A percentile compares a stretch with the other conserved stretches of the same genome.
Evolutionary conservation across 2,888 invertebrate species (phyloP).

Genomic region (Epirrhoe alternata): DNA sequence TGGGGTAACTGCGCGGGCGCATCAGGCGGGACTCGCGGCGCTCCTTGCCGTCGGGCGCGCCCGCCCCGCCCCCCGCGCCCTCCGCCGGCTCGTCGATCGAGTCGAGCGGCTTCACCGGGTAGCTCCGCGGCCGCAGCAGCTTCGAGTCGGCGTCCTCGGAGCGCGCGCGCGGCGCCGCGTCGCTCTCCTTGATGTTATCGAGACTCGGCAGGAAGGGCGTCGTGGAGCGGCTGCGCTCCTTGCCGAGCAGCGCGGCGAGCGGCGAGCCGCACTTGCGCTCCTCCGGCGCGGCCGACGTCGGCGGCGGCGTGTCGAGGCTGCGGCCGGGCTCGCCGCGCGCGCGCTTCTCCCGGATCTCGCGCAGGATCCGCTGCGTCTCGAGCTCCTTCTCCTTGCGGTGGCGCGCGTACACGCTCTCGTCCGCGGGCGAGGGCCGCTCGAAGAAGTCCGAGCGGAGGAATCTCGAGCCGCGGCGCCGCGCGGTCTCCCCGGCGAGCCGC

Average conservation of each 20-base stretch:
- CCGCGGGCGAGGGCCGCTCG: constrained; percentile 84
- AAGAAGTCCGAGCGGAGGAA: constrained; percentile 92
- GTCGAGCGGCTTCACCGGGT: constrained; percentile 78
- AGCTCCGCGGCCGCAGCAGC: constrained; percentile 85
- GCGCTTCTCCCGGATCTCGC: constrained; percentile 88
- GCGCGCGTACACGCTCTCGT: constrained; percentile 87
- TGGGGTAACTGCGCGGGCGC: constrained; percentile 87
- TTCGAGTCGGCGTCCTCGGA: constrained; percentile 64
- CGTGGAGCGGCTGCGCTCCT: constrained; percentile 77
- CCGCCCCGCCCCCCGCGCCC: constrained; percentile 49
- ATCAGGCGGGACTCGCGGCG: constrained; percentile 76
- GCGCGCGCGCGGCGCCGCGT: constrained; percentile 58
- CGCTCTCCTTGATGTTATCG: constrained; percentile 79
- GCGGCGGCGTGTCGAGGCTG: constrained; percentile 50
- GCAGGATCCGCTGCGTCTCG: constrained; percentile 88
- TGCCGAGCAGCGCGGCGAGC: constrained; percentile 57
- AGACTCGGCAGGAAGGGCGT: constrained; percentile 82
- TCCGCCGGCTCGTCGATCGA: constrained; percentile 61
- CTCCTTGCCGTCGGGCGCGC: constrained; percentile 55
- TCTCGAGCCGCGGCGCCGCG: constrained; percentile 86
- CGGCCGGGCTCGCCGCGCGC: constrained; percentile 67
- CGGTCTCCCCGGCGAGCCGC: constrained; percentile 66
- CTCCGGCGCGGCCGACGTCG: constrained; percentile 59
- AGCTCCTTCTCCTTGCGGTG: constrained; percentile 88
- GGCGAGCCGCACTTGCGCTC: constrained; percentile 75